phyloP scores from a whole-genome alignment of 1,140 invertebrate species.

The Ylistrum balloti region DNA sequence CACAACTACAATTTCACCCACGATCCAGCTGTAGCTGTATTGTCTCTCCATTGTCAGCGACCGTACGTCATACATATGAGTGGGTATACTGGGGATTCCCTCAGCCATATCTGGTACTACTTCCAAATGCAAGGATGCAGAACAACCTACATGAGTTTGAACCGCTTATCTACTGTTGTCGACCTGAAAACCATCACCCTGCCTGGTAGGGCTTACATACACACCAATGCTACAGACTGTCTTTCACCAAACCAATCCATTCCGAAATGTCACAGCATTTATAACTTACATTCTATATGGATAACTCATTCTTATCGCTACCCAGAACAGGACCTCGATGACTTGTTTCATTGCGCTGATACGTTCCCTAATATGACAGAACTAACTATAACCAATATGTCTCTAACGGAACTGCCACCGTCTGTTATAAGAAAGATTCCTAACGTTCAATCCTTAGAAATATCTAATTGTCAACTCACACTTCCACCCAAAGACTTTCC shows the following conservation, averaged over 20 bases:
- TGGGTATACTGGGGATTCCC: neutral
- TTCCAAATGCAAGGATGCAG: constrained; percentile 31
- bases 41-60: neutral
- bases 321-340: neutral
- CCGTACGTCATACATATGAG: constrained; percentile 11
- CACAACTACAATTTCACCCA: constrained; percentile 37
- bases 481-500: constrained; percentile 63
- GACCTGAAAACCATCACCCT: neutral
- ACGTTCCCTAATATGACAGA: constrained; percentile 58
- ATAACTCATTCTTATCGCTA: constrained; percentile 24
- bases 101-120: neutral
- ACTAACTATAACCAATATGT: constrained; percentile 57
- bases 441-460: constrained; percentile 67
- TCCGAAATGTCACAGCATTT: neutral
- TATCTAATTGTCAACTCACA: constrained; percentile 64
- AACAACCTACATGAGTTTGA: neutral
- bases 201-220: neutral
- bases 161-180: neutral
- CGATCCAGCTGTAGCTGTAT: neutral
- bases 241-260: neutral
- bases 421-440: constrained; percentile 62
- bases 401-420: constrained; percentile 54
- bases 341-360: constrained; percentile 52
- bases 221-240: neutral
- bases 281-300: neutral